Evolutionary conservation across 35 echinoderm and acorn worm genomes (phyloP).

Genomic region (Hemicentrotus pulcherrimus): DNA sequence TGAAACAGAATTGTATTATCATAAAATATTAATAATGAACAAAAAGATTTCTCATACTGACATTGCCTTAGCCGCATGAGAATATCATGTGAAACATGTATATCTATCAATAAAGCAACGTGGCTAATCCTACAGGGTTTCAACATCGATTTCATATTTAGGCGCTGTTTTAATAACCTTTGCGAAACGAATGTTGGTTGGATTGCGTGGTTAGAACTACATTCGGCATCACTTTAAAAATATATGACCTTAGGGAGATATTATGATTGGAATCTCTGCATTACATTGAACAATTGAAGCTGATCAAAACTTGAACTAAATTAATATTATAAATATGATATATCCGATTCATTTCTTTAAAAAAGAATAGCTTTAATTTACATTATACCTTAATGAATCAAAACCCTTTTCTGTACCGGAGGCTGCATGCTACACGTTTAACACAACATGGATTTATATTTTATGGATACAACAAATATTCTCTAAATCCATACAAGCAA

Average conservation of each 20-base stretch:
- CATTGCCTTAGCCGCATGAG: too few relatives aligned
- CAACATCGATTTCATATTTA: slow-evolving; percentile 1
- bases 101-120: too few relatives aligned
- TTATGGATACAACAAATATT: too few relatives aligned
- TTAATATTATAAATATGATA: background rate
- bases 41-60: too few relatives aligned
- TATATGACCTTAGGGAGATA: background rate
- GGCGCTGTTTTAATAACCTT: background rate
- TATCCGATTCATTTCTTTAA: background rate
- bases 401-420: too few relatives aligned
- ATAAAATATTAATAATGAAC: too few relatives aligned
- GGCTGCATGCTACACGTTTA: too few relatives aligned
- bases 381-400: too few relatives aligned
- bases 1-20: too few relatives aligned
- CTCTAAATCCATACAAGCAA: too few relatives aligned
- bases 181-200: background rate
- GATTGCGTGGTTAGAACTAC: background rate
- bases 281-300: background rate
- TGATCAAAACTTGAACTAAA: background rate
- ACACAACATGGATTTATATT: too few relatives aligned
- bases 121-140: background rate
- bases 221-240: background rate
- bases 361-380: background rate
- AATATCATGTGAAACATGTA: too few relatives aligned
- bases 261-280: background rate